Evolutionary conservation across 2,888 invertebrate species (phyloP).

Genomic region (Blomia tropicalis): DNA sequence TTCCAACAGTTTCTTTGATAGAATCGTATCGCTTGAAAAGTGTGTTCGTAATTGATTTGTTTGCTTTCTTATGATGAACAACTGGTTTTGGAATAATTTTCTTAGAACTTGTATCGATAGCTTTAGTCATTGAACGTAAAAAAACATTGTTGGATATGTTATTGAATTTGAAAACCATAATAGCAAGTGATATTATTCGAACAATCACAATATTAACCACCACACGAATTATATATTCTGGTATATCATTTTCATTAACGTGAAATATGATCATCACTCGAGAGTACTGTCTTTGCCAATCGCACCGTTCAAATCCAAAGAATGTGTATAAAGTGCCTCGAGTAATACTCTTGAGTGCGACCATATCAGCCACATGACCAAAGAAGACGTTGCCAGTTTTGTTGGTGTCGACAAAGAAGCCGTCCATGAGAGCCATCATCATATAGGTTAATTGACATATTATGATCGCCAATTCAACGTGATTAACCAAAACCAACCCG

Average conservation of each 20-base stretch:
- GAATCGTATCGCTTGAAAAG: too few species aligned
- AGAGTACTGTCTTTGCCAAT: not conserved
- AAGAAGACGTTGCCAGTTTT: not conserved
- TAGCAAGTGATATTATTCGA: not conserved
- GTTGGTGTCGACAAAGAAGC: not conserved
- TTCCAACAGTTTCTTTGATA: not conserved
- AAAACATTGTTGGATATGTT: too few species aligned
- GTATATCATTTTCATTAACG: not conserved
- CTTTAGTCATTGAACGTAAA: not conserved
- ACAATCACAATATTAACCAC: not conserved
- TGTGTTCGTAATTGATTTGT: not conserved
- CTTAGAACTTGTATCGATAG: not conserved
- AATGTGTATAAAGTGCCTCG: not conserved
- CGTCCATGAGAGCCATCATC: not conserved
- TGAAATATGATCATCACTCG: not conserved
- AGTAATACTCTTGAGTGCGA: not conserved
- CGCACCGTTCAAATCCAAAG: conserved; percentile 11
- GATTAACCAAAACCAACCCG: not conserved
- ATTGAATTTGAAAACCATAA: conserved; percentile 3
- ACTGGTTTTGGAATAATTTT: too few species aligned
- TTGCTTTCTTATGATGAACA: not conserved
- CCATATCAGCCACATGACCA: not conserved
- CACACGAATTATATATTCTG: not conserved
- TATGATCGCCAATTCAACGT: not conserved
- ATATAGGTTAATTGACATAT: not conserved